A percentile compares a stretch with the other conserved stretches of the same genome.
These are phyloP conservation scores for Watersipora subatra DNA, from an alignment of 1,140 invertebrate genomes.

Conservation along the genomic window DNA sequence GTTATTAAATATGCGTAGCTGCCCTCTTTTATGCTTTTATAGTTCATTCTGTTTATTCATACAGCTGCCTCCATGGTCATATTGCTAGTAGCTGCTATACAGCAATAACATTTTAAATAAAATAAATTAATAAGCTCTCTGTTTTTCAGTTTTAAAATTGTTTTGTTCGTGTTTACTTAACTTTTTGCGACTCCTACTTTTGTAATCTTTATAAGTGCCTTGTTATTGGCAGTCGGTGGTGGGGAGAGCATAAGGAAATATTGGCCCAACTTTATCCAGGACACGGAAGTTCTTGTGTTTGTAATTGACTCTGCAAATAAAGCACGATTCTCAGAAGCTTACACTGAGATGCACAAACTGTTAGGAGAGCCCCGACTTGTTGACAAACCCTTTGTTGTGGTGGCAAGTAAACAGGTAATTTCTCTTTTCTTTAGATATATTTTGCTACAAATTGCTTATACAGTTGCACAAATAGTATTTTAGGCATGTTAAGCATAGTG, in stretches of 20 bases:
- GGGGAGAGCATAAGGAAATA: slow-evolving; percentile 33
- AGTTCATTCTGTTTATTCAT: too few species aligned
- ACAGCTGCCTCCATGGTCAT: too few species aligned
- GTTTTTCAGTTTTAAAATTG: not conserved
- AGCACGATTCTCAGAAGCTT: slow-evolving; percentile 1
- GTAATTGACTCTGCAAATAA: slow-evolving; percentile 35
- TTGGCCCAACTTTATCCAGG: slow-evolving; percentile 43
- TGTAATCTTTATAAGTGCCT: not conserved
- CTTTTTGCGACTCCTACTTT: not conserved
- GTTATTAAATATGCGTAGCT: too few species aligned
- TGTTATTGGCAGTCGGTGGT: slow-evolving; percentile 46
- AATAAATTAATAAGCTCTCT: not conserved
- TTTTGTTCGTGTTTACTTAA: too few species aligned
- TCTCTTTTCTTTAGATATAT: too few species aligned
- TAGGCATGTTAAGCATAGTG: too few species aligned
- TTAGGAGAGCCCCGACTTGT: slow-evolving; percentile 6
- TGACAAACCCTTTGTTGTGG: slow-evolving; percentile 6
- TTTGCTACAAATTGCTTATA: too few species aligned
- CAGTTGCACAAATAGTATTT: too few species aligned
- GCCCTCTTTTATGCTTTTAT: too few species aligned
- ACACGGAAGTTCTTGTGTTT: slow-evolving; percentile 43
- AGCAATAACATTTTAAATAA: not conserved
- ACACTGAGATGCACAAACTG: slow-evolving; percentile 3
- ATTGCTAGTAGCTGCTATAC: not conserved
- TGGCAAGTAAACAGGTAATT: slow-evolving; percentile 12